Base-by-base conservation (phyloP, 1,140 invertebrate genomes). In the Zophobas atratus region DNA sequence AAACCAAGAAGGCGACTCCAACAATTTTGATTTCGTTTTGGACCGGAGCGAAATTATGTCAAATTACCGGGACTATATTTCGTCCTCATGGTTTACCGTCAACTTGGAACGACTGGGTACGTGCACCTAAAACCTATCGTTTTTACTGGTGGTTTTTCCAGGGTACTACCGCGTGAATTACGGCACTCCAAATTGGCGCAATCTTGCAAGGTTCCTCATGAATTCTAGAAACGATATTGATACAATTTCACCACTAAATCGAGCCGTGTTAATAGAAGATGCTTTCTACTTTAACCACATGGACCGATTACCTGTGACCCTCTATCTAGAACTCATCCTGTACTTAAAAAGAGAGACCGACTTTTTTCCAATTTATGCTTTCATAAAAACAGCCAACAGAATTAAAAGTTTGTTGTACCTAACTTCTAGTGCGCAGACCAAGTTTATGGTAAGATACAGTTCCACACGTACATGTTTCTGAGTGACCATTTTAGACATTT, bases 291-390 rank as follows among this genome's bases (percentile, higher is more conserved):
- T 67, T 67, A 33, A 39, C 60, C 1, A 43, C 41, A 20, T 2
- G 33, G 1, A 33, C 1, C 1, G 6, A 41, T 67, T 8, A 4
- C 38, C 3, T 67, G 32, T 32, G 39, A 67, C 3, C n/a, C 20
- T 43, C 33, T 67, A 67, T 33, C 33, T 67, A 46, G 60, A 67
- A 33, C 33, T 67, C 20, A 67, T 41, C 1, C 20, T 32, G 33
- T 43, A 67, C 33, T 4, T 67, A 2, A 67, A 0, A 43, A 67
- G 20, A 41, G 60, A 67, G 43, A 43, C 38, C n/a, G 60, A 67
- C 5, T 67, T 32, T 32, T 43, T 67, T 1, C 60, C 60, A 1
- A 1, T 67, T 67, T 67, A 41, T 20, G 0, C 60, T 0, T 43
- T 67, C 33, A 33, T 67, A 20, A 67, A 67, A 33, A 67, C 60